Percentiles rank a stretch among this genome's conserved stretches.
Conservation (phyloP, 2,888 invertebrate genomes). For the Drosophila birchii region DNA sequence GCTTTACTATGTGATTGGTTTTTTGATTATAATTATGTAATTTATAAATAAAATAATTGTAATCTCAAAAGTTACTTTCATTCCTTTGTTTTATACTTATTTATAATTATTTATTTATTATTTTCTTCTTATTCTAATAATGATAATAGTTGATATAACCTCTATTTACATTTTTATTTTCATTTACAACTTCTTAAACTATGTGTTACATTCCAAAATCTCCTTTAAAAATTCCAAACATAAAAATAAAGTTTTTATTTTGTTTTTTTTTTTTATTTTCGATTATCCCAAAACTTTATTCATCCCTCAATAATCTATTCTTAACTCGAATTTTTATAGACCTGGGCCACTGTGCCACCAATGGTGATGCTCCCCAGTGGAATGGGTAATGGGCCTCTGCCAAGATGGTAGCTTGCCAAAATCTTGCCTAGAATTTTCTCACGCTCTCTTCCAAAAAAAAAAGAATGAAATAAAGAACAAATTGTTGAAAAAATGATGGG, state of each 20-base stretch:
- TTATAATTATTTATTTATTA: too few species aligned
- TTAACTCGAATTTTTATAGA: conserved; percentile 28
- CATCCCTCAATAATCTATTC: conserved; percentile 23
- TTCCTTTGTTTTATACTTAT: too few species aligned
- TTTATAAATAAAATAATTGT: neutral
- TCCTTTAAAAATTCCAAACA: neutral
- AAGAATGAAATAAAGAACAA: conserved; percentile 31
- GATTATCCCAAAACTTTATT: neutral
- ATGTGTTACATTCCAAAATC: neutral
- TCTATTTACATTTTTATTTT: neutral
- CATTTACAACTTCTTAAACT: too few species aligned
- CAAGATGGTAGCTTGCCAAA: conserved; percentile 76
- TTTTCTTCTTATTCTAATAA: too few species aligned
- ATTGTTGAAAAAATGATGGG: conserved; percentile 37
- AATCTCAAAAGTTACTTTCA: too few species aligned
- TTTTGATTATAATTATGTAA: neutral
- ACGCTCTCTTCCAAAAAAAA: conserved; percentile 72
- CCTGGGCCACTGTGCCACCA: conserved; percentile 43
- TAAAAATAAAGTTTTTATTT: neutral
- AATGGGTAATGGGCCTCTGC: conserved; percentile 69
- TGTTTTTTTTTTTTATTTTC: neutral
- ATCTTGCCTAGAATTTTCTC: conserved; percentile 67
- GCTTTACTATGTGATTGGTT: neutral
- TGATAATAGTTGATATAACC: neutral
- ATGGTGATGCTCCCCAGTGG: conserved; percentile 22